phyloP scores from a whole-genome alignment of 2,888 invertebrate genomes.

The Drosophila hawaiiensis region DNA sequence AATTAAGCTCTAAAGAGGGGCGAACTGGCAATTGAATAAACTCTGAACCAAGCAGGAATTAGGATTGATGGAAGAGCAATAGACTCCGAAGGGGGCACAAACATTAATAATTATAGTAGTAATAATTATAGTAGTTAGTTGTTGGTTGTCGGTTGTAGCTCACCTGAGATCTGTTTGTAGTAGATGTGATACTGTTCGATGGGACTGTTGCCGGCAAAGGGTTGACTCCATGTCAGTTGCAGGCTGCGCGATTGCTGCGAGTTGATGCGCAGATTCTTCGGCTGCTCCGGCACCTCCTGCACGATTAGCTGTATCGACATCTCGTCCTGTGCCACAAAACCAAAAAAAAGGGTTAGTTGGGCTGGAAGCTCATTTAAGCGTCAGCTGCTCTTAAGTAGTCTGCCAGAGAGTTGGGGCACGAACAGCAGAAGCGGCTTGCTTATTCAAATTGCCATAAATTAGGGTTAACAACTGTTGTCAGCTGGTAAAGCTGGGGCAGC shows the following conservation, averaged over 20 bases:
- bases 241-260: constrained; percentile 94
- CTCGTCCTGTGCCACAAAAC: constrained; percentile 87
- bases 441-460: constrained; percentile 77
- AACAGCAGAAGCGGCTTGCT: constrained; percentile 53
- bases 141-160: constrained; percentile 10
- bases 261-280: constrained; percentile 93
- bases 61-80: not conserved
- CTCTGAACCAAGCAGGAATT: too few species aligned
- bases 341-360: constrained; percentile 11
- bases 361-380: constrained; percentile 20
- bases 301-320: constrained; percentile 96
- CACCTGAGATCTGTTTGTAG: constrained; percentile 92
- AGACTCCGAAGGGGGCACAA: too few species aligned
- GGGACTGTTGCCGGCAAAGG: constrained; percentile 95
- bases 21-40: too few species aligned
- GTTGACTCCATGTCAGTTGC: constrained; percentile 95
- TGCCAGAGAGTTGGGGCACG: constrained; percentile 22
- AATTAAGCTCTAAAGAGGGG: not conserved
- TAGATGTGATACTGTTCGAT: constrained; percentile 95
- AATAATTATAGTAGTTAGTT: not conserved
- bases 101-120: too few species aligned
- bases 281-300: constrained; percentile 96
- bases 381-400: constrained; percentile 11
- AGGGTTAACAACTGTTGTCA: constrained; percentile 73
- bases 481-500: constrained; percentile 15